Evolutionary conservation across 2,888 invertebrate species (phyloP), one percentile per base, ranked within the genome.

Genomic region (Drosophila infuscata): DNA sequence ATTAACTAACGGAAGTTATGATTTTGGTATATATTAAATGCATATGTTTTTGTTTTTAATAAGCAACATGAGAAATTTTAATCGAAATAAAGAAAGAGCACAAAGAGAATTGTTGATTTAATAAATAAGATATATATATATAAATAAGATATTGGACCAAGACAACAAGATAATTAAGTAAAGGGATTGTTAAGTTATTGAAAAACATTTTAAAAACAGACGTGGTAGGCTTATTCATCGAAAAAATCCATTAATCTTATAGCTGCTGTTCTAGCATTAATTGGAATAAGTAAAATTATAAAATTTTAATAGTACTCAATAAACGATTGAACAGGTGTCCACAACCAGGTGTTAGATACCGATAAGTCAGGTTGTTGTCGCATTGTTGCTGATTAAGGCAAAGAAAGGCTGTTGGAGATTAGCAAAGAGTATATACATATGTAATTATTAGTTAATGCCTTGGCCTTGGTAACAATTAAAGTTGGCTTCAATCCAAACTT

Each of bases 271-370:
- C 4, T 11, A 17, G 5, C 5, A 15, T 46, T 36, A 33, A 12
- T 20, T 20, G 12, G 20, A 29, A 56, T 41, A 53, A 35, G n/a
- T 63, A 58, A 69, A 33, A 70, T 62, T 73, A 52, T 63, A 74
- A 79, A 83, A 15, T 17, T 64, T 82, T 77, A 75, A 74, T 52
- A 68, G 63, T 71, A 61, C 38, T 65, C 72, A 72, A 82, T 86
- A 88, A 83, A 71, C 38, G 38, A 35, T 20, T 25, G 73, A 83
- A 76, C 85, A 85, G 85, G 85, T 85, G 85, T 83, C 62, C 80
- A 74, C 32, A 52, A 68, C 69, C 85, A 85, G 88, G 88, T 85
- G 85, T 82, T 56, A 67, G 66, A 77, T 58, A 71, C 46, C 33
- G 85, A 86, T 88, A 85, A 86, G 58, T 32, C 8, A 5, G 9